Conservation (phyloP, 2,113 vertebrate genomes). For the Daboia siamensis region DNA sequence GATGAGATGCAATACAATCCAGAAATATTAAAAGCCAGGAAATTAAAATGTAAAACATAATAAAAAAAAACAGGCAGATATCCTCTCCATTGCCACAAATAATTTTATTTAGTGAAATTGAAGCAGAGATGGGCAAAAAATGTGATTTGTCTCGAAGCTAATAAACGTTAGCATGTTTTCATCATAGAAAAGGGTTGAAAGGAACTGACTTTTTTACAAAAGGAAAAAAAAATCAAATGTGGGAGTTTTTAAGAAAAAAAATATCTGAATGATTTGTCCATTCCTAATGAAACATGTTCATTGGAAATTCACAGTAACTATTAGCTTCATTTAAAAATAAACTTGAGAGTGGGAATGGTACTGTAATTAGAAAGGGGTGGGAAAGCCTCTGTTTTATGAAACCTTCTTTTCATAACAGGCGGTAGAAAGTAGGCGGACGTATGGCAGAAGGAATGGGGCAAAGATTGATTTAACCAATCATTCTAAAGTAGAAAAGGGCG, state of each 20-base stretch:
- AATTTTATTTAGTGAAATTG: background rate
- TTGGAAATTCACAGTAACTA: background rate
- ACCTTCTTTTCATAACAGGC: background rate
- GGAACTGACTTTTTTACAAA: background rate
- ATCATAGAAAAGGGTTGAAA: background rate
- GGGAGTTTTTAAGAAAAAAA: background rate
- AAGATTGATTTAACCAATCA: background rate
- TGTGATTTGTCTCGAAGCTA: background rate
- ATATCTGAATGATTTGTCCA: background rate
- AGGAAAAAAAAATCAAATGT: background rate
- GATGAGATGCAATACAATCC: background rate
- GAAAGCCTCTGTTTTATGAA: background rate
- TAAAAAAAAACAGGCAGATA: background rate
- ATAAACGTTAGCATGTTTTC: background rate
- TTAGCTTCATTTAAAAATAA: conserved; percentile 1
- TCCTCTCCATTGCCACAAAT: background rate
- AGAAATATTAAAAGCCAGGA: background rate
- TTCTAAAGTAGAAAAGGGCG: background rate
- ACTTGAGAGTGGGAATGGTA: background rate
- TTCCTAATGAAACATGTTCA: background rate
- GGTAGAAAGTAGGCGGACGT: background rate
- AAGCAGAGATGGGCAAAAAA: background rate
- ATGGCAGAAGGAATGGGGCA: background rate
- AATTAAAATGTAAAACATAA: background rate
- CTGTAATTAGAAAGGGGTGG: background rate